phyloP scores from a whole-genome alignment of 2,797 vertebrate genomes.

The Dicrostonyx torquatus region DNA sequence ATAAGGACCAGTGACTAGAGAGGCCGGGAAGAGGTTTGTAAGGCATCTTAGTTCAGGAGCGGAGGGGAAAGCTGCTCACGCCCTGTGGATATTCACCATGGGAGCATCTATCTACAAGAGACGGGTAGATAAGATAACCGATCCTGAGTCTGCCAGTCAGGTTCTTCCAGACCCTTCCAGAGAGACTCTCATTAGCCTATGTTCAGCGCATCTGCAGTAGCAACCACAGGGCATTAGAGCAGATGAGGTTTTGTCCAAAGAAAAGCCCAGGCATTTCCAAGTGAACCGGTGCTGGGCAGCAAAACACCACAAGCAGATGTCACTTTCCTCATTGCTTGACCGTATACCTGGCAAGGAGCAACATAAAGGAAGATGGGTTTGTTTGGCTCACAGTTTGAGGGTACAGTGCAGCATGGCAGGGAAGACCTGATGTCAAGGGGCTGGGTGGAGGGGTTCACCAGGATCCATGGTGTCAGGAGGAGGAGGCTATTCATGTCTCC shows the following conservation, averaged over 20 bases:
- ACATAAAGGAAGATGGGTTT: background rate
- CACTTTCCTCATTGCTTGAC: background rate
- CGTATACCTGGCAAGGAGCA: background rate
- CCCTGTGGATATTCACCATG: background rate
- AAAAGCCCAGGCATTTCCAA: background rate
- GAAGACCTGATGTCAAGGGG: background rate
- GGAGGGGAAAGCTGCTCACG: background rate
- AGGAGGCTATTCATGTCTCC: background rate
- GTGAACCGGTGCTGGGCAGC: background rate
- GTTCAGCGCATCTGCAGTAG: no score
- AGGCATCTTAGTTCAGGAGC: background rate
- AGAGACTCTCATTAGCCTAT: rapidly evolving
- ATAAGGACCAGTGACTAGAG: background rate
- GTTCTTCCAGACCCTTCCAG: background rate
- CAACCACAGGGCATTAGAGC: no score
- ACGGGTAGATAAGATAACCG: background rate
- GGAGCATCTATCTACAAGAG: no score
- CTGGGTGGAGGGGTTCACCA: no score
- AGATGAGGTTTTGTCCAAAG: background rate
- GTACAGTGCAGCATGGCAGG: background rate
- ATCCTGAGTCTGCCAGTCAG: background rate
- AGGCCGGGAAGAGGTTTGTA: background rate
- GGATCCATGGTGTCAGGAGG: background rate
- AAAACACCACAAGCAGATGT: background rate
- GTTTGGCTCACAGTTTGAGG: background rate